Evolutionary conservation across 2,888 invertebrate species (phyloP), one percentile per base, ranked within the genome.

Genomic region (Drosophila mercatorum): DNA sequence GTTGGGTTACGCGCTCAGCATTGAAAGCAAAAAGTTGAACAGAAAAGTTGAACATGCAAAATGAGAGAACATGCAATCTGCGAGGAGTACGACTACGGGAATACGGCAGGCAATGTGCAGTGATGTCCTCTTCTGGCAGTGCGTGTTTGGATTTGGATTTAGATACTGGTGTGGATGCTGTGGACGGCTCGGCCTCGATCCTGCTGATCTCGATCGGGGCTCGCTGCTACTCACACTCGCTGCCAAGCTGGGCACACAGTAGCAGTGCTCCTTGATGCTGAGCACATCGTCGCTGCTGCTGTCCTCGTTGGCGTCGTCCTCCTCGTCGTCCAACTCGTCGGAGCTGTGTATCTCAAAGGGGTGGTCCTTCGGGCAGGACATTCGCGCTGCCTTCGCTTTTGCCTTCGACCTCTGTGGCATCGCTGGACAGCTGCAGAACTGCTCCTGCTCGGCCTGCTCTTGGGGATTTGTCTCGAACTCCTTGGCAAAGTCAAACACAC

Each of bases 191-290:
- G 57, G 68, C 40, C 49, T 70, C 41, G 66, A 60, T 56, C 28
- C 28, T 5, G 47, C 17, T 11, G 41, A 22, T 41, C 59, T 58
- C 17, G 60, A 65, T 44, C 73, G 52, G 44, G 41, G 64, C 70
- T 26, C 77, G 61, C 74, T 91, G 61, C 74, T 91, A 92, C 92
- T 92, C 92, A 92, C 92, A 89, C 90, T 93, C 85, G 87, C 90
- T 80, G 92, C 91, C 87, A 92, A 82, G 80, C 89, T 92, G 72
- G 91, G 91, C 72, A 92, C 91, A 73, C 91, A 90, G 80, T 92
- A 92, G 81, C 90, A 92, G 78, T 92, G 93, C 70, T 92, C 92
- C 85, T 91, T 92, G 44, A 91, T 87, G 64, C 90, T 91, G 51
- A 92, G 85, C 59, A 89, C 81, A 78, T 92, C 92, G 46, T 92